Evolutionary conservation across 2,888 invertebrate species (phyloP), one percentile per base, ranked within the genome.

Genomic region (Bibio marci): DNA sequence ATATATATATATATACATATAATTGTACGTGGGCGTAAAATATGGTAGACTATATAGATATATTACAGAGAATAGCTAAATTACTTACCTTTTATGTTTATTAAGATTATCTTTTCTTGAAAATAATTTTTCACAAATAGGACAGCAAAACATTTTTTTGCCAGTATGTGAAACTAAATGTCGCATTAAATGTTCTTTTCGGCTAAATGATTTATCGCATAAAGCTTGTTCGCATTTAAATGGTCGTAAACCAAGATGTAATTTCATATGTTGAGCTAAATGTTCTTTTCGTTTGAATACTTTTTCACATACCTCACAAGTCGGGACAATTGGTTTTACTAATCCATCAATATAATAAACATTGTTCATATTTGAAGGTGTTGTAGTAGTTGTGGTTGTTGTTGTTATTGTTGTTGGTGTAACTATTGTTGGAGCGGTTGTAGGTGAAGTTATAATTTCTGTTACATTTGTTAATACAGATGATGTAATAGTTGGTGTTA

Each of bases 271-370:
- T 46, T 77, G 78, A 42, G 72, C 73, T 1, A 78, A 58, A 50
- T 77, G 76, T 50, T 77, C 78, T 51, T 75, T 72, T 46, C 77
- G 64, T 50, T 76, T 76, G 49, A 78, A 78, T 1, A 66, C 66
- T 45, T 75, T 73, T 6, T 64, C 65, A 51, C 77, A 78, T 13
- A 70, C 60, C 30, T 70, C 69, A 49, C 76, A 76, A 49, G 40
- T 32, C 30, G 7, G 37, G 7, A 17, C n/a, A n/a, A n/a, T n/a
- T n/a, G n/a, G n/a, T n/a, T n/a, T n/a, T n/a, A n/a, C n/a, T n/a
- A n/a, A n/a, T n/a, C n/a, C n/a, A n/a, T n/a, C n/a, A n/a, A n/a
- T n/a, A n/a, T n/a, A n/a, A n/a, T 28, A 19, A 4, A 31, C 10
- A 36, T 14, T 14, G 28, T 11, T 32, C n/a, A n/a, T n/a, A n/a